Evolutionary conservation across 1,140 invertebrate species (phyloP).

Genomic region (Antheraea mylitta): DNA sequence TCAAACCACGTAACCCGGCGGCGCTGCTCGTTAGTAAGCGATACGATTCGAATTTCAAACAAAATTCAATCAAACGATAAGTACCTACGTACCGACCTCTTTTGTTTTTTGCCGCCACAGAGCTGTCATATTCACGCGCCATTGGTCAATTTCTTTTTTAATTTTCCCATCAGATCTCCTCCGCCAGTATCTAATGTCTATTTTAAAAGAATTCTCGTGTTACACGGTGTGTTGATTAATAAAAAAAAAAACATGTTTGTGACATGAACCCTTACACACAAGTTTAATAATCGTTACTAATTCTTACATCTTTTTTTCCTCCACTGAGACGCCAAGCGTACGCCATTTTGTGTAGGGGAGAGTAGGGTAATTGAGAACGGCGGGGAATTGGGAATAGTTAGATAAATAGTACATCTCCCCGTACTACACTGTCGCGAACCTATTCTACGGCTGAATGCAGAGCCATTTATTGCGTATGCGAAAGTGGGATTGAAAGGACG

Average conservation of each 20-base stretch:
- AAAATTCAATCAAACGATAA: not conserved
- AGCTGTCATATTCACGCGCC: slow-evolving; percentile 59
- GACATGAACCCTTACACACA: slow-evolving; percentile 28
- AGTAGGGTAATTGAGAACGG: too few species aligned
- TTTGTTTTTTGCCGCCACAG: slow-evolving; percentile 46
- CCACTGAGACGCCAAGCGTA: not conserved
- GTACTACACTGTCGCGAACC: too few species aligned
- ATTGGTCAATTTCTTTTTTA: slow-evolving; percentile 56
- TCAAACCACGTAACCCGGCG: not conserved
- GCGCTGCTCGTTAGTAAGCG: not conserved
- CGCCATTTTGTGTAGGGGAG: not conserved
- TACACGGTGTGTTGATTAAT: slow-evolving; percentile 34
- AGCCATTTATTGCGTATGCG: too few species aligned
- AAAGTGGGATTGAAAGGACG: too few species aligned
- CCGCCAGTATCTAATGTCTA: slow-evolving; percentile 45
- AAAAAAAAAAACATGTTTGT: slow-evolving; percentile 15
- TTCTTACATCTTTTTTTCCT: not conserved
- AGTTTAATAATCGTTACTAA: not conserved
- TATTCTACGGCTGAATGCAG: too few species aligned
- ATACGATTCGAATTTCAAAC: slow-evolving; percentile 9
- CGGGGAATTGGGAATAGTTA: too few species aligned
- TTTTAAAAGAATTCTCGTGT: slow-evolving; percentile 47
- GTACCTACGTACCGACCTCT: slow-evolving; percentile 5
- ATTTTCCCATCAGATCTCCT: slow-evolving; percentile 36
- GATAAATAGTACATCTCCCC: too few species aligned